Evolutionary conservation across 2,113 vertebrate genomes (phyloP), one percentile per base, ranked within the genome.

Genomic region (Scatophagus argus): DNA sequence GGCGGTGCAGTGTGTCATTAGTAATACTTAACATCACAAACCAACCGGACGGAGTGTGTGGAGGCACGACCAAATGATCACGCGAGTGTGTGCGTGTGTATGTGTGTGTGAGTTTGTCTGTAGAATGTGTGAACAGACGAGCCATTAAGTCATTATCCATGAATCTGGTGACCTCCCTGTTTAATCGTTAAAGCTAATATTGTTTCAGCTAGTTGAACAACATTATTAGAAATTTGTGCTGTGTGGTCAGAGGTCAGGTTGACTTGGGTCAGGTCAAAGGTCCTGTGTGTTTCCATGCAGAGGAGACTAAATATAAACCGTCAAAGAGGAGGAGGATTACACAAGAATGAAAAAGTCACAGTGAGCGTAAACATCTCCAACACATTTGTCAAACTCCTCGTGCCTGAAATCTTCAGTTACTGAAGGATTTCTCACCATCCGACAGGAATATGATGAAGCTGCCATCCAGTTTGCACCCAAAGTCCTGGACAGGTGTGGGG

Each of bases 1-100:
- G 94, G 92, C 74, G 92, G 92, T 81, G 93, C 89, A 29, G 62
- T 63, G 82, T 73, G 68, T 81, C 88, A 81, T 95, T 85, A 92
- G 92, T 93, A 90, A 92, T 68, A 88, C 78, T 89, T 84, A 86
- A 75, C 69, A 77, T 71, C 78, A 63, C 59, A 71, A 72, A 84
- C 21, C 47, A 31, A 47, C 43, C 6, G 46, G 76, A 83, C 80
- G 43, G 65, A 49, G 27, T 14, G 34, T 25, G 23, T 2, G 51
- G 19, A 60, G 19, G 9, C 17, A 41, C 14, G 19, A 44, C 25
- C 4, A 23, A 38, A 10, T 25, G 47, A 77, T 70, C 32, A 8
- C 38, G n/a, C n/a, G n/a, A n/a, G n/a, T 43, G 59, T n/a, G 6
- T 14, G 51, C 17, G 19, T 8, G 0, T 31, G 23, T 41, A 14